A percentile compares a stretch with the other conserved stretches of the same genome.
Evolutionary conservation across 2,113 vertebrate species (phyloP).

Genomic region (Phalacrocorax carbo): DNA sequence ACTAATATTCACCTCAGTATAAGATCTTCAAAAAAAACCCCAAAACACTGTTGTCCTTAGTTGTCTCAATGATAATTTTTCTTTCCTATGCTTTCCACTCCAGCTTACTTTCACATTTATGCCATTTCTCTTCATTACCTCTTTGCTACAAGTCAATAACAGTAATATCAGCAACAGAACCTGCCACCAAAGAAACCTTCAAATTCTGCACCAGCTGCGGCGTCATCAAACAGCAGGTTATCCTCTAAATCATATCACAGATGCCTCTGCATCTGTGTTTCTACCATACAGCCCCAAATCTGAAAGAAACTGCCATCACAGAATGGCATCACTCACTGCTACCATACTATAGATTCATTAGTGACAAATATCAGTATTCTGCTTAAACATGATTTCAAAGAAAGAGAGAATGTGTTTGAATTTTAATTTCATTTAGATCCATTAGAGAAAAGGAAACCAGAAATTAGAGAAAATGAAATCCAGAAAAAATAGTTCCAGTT

Average conservation of each 20-base stretch:
- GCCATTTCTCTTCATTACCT: not conserved
- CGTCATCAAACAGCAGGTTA: constrained; percentile 26
- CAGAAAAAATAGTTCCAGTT: not conserved
- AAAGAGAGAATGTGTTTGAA: not conserved
- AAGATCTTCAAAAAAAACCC: not conserved
- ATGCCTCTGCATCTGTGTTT: constrained; percentile 62
- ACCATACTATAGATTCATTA: not conserved
- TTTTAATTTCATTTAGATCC: not conserved
- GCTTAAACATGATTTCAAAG: not conserved
- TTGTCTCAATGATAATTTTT: not conserved
- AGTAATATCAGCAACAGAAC: not conserved
- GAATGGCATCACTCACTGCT: constrained; percentile 23
- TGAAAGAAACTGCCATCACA: constrained; percentile 44
- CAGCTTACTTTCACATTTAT: not conserved
- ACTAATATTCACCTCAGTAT: not conserved
- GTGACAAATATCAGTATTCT: not conserved
- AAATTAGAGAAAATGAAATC: not conserved
- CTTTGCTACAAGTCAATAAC: not conserved
- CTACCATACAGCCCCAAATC: not conserved
- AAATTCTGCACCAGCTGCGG: not conserved
- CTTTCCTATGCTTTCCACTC: not conserved
- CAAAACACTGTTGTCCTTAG: not conserved
- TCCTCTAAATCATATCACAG: constrained; percentile 37
- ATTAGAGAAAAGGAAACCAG: not conserved
- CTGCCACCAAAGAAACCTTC: not conserved